Conservation (phyloP, 92 coral and sea anemone genomes). For the Actinostola sp. region DNA sequence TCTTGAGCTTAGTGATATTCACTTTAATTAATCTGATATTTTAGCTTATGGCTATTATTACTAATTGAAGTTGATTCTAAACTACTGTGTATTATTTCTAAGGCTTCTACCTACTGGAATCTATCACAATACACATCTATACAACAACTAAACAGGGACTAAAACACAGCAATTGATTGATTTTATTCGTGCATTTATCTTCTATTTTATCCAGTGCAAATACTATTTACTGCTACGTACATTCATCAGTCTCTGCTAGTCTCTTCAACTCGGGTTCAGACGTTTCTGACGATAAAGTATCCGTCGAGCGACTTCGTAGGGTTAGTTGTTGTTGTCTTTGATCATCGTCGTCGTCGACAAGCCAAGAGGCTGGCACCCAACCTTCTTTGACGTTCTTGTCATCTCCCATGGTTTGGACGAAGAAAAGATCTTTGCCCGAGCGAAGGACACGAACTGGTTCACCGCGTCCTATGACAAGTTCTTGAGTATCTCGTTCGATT, state of each 20-base stretch:
- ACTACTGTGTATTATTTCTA: no score
- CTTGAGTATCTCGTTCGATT: conserved; percentile 72
- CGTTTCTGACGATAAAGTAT: conserved; percentile 74
- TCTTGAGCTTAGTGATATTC: no score
- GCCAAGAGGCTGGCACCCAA: conserved; percentile 91
- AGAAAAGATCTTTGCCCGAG: conserved; percentile 91
- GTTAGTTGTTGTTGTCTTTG: conserved; percentile 42
- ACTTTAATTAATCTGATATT: no score
- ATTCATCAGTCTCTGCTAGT: conserved; percentile 57
- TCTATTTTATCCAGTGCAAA: background rate
- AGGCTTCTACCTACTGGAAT: no score
- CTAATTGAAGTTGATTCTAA: no score
- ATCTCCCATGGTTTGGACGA: conserved; percentile 77
- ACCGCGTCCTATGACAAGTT: conserved; percentile 75
- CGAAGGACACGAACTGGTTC: conserved; percentile 88
- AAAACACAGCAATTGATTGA: background rate
- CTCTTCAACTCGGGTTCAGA: conserved; percentile 84
- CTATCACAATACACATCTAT: no score
- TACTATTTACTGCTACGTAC: conserved; percentile 27
- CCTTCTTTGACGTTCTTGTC: conserved; percentile 73
- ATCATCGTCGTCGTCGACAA: conserved; percentile 70
- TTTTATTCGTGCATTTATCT: conserved; percentile 10
- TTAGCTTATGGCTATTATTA: no score
- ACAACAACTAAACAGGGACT: background rate
- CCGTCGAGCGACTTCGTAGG: conserved; percentile 46